Percentiles rank a stretch among this genome's conserved stretches.
Conservation (phyloP, 2,888 invertebrate genomes). For the Nephrotoma guestfalica region DNA sequence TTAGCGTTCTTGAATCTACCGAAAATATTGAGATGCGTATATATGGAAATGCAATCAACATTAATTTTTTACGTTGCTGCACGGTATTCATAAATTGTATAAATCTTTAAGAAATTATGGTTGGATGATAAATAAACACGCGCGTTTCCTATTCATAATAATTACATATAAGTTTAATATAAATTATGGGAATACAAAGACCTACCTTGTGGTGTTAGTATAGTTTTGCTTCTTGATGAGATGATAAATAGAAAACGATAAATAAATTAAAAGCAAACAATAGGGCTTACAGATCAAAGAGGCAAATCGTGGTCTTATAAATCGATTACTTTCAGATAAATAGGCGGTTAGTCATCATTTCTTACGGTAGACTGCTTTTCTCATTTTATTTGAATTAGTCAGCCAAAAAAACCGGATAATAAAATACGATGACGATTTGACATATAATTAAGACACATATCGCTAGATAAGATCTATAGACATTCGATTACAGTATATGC, state of each 20-base stretch:
- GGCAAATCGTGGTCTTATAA: background rate
- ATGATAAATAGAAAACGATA: background rate
- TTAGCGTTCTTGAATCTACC: background rate
- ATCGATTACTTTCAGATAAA: background rate
- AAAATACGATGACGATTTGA: background rate
- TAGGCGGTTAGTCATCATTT: background rate
- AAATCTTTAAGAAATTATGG: background rate
- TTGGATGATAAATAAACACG: background rate
- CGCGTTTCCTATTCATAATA: background rate
- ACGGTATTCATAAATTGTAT: background rate
- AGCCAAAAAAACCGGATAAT: background rate
- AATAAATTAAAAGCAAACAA: background rate
- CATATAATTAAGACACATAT: background rate
- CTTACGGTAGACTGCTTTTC: background rate
- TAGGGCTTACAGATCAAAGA: background rate
- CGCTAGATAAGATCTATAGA: too few relatives aligned
- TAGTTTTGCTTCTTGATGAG: background rate
- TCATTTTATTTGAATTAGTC: background rate
- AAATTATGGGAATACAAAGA: background rate
- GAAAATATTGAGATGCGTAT: background rate
- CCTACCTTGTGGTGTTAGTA: background rate
- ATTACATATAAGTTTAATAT: background rate
- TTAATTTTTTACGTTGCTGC: background rate
- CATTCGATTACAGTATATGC: background rate
- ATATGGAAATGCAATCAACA: background rate